phyloP scores from a whole-genome alignment of 1,140 invertebrate species.

The Triops cancriformis region DNA sequence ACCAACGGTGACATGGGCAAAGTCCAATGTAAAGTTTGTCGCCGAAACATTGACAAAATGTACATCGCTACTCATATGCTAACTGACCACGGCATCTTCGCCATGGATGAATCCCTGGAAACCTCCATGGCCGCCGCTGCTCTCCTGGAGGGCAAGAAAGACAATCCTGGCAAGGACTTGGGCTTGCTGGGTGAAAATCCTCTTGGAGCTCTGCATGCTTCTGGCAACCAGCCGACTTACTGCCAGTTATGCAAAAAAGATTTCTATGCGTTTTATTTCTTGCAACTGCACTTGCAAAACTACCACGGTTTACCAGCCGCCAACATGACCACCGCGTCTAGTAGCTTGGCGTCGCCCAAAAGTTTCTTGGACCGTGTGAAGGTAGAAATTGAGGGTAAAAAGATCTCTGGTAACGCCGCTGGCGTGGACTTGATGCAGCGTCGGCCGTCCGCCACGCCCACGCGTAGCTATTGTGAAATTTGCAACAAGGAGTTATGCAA shows the following conservation, averaged over 20 bases:
- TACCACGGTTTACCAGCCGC: slow-evolving; percentile 32
- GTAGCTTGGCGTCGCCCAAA: slow-evolving; percentile 27
- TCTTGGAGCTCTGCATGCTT: background rate
- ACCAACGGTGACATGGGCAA: slow-evolving; percentile 41
- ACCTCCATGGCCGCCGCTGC: background rate
- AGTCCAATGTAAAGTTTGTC: slow-evolving; percentile 49
- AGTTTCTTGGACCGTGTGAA: slow-evolving; percentile 20
- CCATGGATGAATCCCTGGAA: slow-evolving; percentile 38
- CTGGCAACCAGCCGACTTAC: slow-evolving; percentile 23
- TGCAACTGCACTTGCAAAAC: slow-evolving; percentile 51
- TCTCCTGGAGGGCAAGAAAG: slow-evolving; percentile 17
- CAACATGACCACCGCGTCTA: slow-evolving; percentile 20
- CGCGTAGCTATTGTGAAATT: slow-evolving; percentile 88
- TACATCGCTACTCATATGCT: slow-evolving; percentile 50
- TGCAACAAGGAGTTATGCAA: slow-evolving; percentile 99
- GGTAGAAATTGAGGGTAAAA: background rate
- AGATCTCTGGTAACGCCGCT: background rate
- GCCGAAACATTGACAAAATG: slow-evolving; percentile 49
- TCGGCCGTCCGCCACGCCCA: slow-evolving; percentile 42
- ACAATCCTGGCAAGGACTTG: background rate
- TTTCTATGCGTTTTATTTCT: slow-evolving; percentile 50
- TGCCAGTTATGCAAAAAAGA: slow-evolving; percentile 49
- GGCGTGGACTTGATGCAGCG: slow-evolving; percentile 20
- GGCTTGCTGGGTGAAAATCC: background rate
- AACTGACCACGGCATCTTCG: slow-evolving; percentile 48